A percentile compares a stretch with the other conserved stretches of the same genome.
These are phyloP conservation scores for Philereme transversata DNA, from an alignment of 2,888 invertebrate genomes.

Conservation along the genomic window DNA sequence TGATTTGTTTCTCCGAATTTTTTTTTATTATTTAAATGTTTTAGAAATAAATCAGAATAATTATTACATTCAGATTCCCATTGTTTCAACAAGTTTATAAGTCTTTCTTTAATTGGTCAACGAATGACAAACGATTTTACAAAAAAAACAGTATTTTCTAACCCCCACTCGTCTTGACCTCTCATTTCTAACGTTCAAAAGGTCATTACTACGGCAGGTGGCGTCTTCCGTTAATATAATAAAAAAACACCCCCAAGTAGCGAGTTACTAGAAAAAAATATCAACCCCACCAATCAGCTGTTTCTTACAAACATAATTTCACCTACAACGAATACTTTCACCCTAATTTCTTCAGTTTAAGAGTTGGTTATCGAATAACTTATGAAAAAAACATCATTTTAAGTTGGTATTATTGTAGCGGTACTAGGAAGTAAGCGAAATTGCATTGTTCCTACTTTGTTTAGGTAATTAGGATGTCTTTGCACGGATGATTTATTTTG, in stretches of 20 bases:
- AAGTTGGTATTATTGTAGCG: conserved; percentile 16
- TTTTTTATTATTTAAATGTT: too few relatives aligned
- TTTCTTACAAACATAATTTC: conserved; percentile 21
- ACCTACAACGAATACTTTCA: neutral
- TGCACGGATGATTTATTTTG: conserved; percentile 20
- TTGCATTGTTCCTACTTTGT: conserved; percentile 18
- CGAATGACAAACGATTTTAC: neutral
- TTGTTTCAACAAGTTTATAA: too few relatives aligned
- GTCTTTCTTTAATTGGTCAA: too few relatives aligned
- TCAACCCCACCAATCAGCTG: conserved; percentile 49
- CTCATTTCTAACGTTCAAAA: conserved; percentile 29
- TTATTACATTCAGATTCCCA: too few relatives aligned
- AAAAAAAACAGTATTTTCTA: conserved; percentile 8
- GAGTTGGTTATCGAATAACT: conserved; percentile 18
- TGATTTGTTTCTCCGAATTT: too few relatives aligned
- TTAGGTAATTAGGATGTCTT: conserved; percentile 24
- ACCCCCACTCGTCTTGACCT: conserved; percentile 28
- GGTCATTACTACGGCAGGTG: conserved; percentile 37
- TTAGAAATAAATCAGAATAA: too few relatives aligned
- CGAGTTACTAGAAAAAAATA: conserved; percentile 37
- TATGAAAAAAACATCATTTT: neutral
- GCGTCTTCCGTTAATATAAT: conserved; percentile 49
- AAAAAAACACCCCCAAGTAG: conserved; percentile 46
- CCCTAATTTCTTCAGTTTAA: rapidly evolving
- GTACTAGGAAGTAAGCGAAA: conserved; percentile 25